phyloP scores from a whole-genome alignment of 1,140 invertebrate genomes.

The Saccostrea cuccullata region DNA sequence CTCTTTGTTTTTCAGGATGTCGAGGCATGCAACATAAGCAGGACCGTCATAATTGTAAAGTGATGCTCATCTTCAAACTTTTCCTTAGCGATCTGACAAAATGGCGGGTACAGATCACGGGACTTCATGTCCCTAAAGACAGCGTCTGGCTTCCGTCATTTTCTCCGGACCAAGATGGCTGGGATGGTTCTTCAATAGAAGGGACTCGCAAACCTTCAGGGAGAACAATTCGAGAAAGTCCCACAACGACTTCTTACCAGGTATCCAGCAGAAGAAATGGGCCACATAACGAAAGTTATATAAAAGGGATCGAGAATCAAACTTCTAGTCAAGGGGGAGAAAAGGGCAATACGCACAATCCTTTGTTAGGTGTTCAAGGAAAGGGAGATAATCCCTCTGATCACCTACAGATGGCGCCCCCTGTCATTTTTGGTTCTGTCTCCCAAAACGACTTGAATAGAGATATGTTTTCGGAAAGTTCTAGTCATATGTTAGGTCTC shows the following conservation, averaged over 20 bases:
- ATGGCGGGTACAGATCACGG: conserved; percentile 72
- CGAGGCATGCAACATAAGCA: conserved; percentile 70
- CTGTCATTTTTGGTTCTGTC: not conserved
- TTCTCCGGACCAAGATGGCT: not conserved
- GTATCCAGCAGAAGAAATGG: not conserved
- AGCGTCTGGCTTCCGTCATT: conserved; percentile 60
- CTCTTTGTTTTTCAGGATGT: conserved; percentile 62
- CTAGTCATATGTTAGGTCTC: not conserved
- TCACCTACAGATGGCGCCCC: not conserved
- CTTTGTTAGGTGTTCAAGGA: not conserved
- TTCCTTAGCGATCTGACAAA: conserved; percentile 69
- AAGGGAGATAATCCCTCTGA: not conserved
- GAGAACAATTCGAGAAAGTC: too few species aligned
- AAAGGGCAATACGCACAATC: not conserved
- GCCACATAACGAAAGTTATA: not conserved
- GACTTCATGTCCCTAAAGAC: conserved; percentile 64
- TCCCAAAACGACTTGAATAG: not conserved
- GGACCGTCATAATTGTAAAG: conserved; percentile 72
- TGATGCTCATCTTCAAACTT: conserved; percentile 71
- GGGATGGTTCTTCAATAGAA: not conserved
- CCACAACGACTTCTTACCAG: too few species aligned
- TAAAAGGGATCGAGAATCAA: not conserved
- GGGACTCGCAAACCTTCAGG: not conserved
- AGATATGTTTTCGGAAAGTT: not conserved
- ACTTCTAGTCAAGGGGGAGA: not conserved